Evolutionary conservation across 2,888 invertebrate species (phyloP), one percentile per base, ranked within the genome.

Genomic region (Caenorhabditis doughertyi): DNA sequence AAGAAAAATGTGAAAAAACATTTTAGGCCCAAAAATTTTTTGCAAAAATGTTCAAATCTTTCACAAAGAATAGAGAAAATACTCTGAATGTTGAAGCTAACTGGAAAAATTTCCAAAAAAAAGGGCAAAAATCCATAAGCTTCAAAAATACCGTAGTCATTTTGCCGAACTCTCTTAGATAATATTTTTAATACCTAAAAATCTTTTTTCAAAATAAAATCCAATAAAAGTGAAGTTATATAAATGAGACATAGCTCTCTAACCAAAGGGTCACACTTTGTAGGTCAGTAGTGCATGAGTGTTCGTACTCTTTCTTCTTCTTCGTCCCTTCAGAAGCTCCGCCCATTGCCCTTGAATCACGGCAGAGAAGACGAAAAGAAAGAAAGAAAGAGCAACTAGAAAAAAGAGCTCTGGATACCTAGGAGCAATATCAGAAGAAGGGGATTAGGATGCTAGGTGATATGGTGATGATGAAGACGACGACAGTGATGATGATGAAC

Each of bases 271-370:
- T 21, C 49, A 49, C 29, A 29, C 49, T 23, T 51, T 72, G 55
- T 55, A 73, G 73, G 64, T 64, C 65, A 65, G 51, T 73, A 73
- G 73, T 73, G 73, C 73, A 73, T 73, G 64, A 62, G 53, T 35
- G 64, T 55, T 65, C 65, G 39, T 39, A 39, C 39, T 39, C 39
- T 39, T 39, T 39, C 39, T 39, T 39, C 39, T 39, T 39, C 39
- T 9, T 13, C 39, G 3, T 39, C 39, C 16, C 65, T 44, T n/a
- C 42, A 16, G 49, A n/a, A n/a, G 35, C 74, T 65, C 58, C 74
- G 39, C 76, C 51, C 67, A 35, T 11, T 64, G 42, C 64, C 55
- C 55, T 53, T 68, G 49, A 44, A 35, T 5, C 5, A 9, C 9
- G 55, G 32, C 42, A 44, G n/a, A 55, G 68, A 60, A 47, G 21